These are phyloP conservation scores for Cyprinella venusta DNA, from an alignment of 2,797 vertebrate species.

Conservation along the genomic window DNA sequence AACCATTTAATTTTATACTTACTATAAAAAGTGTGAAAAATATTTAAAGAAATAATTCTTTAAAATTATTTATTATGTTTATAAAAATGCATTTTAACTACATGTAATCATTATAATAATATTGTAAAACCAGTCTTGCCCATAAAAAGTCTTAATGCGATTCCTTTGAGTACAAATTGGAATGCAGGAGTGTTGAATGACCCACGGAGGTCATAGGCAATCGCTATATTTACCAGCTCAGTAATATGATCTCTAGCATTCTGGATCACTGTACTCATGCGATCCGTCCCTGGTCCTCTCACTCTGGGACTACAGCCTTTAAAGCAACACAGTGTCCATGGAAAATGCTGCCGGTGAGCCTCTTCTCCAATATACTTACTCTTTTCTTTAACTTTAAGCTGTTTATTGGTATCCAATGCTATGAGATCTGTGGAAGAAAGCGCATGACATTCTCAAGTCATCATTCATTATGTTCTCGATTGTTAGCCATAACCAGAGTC, in stretches of 20 bases:
- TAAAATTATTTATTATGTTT: not conserved
- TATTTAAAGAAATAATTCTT: too few relatives aligned
- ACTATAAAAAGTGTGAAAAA: not conserved
- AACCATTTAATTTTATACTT: not conserved
- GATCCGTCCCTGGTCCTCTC: slow-evolving; percentile 71
- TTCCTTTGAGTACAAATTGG: slow-evolving; percentile 78
- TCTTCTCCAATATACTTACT: slow-evolving; percentile 62
- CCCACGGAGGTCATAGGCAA: slow-evolving; percentile 91
- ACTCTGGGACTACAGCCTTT: slow-evolving; percentile 73
- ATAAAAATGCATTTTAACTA: not conserved
- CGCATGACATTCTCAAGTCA: slow-evolving; percentile 13
- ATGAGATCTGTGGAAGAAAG: slow-evolving; percentile 3
- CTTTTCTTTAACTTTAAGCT: slow-evolving; percentile 53
- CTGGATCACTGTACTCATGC: slow-evolving; percentile 76
- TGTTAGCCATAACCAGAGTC: not conserved
- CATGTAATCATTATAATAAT: not conserved
- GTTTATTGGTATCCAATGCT: slow-evolving; percentile 16
- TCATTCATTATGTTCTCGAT: slow-evolving; percentile 31
- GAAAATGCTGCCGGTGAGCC: slow-evolving; percentile 73
- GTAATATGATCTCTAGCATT: slow-evolving; percentile 94
- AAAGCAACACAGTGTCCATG: slow-evolving; percentile 65
- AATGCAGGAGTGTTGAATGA: slow-evolving; percentile 84
- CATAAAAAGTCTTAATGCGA: slow-evolving; percentile 64
- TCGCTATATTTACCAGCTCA: slow-evolving; percentile 95
- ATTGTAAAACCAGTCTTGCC: not conserved